Evolutionary conservation across 1,140 invertebrate species (phyloP).

Genomic region (Bathynomus jamesi): DNA sequence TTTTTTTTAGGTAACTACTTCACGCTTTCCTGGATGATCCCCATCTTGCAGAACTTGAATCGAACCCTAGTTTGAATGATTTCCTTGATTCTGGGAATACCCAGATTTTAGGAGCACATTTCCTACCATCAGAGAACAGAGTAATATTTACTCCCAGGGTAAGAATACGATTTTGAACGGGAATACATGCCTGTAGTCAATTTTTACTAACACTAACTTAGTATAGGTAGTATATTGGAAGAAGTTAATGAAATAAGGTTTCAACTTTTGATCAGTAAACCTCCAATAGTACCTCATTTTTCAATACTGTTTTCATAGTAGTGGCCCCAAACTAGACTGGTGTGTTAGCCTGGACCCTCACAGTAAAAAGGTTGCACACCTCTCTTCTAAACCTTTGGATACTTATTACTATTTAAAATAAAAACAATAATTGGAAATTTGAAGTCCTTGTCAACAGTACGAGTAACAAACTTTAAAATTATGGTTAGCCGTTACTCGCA

Average conservation of each 20-base stretch:
- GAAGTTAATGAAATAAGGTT: not conserved
- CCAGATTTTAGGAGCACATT: slow-evolving; percentile 30
- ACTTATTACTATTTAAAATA: too few species aligned
- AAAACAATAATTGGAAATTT: too few species aligned
- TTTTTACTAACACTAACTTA: not conserved
- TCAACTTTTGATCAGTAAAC: not conserved
- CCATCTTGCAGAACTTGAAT: slow-evolving; percentile 13
- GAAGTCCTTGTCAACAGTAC: too few species aligned
- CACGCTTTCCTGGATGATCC: slow-evolving; percentile 20
- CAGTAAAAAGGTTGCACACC: too few species aligned
- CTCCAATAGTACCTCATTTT: too few species aligned
- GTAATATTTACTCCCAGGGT: slow-evolving; percentile 26
- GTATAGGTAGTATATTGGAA: not conserved
- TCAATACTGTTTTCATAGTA: too few species aligned
- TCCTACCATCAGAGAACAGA: slow-evolving; percentile 18
- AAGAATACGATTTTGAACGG: not conserved
- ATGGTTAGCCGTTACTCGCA: too few species aligned
- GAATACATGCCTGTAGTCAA: not conserved
- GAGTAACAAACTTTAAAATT: too few species aligned
- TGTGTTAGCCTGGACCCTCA: too few species aligned
- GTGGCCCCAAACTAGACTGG: too few species aligned
- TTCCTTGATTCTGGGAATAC: slow-evolving; percentile 33
- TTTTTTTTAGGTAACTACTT: slow-evolving; percentile 35
- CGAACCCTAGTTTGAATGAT: slow-evolving; percentile 31
- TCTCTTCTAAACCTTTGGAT: too few species aligned